Evolutionary conservation across 1,140 invertebrate genomes (phyloP), one percentile per base, ranked within the genome.

Genomic region (Drosophila kohkoa): DNA sequence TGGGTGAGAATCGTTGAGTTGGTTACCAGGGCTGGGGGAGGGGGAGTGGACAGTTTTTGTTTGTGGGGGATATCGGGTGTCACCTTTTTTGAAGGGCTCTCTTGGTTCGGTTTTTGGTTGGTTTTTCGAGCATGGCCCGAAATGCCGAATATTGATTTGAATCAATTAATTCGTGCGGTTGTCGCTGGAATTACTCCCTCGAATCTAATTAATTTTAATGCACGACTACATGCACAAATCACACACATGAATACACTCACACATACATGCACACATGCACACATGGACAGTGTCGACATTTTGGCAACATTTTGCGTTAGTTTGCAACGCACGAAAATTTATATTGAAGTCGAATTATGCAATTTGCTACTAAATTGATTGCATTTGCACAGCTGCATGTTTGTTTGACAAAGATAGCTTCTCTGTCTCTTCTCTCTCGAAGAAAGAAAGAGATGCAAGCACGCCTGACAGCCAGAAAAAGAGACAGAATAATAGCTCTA

Each of bases 181-280:
- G 83, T 81, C 81, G 83, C 81, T 91, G 80, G 88, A 90, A 92
- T 92, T 90, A 90, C 85, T 91, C 86, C 91, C 88, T 91, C 86
- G 91, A 91, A 92, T 92, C 91, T 92, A 92, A 92, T 92, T 92
- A 92, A 92, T 92, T 92, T 92, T 92, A 92, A 92, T 92, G 91
- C 91, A 85, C 90, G 77, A 87, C 75, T 83, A 87, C 82, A 91
- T 72, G 66, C 76, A 65, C 30, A 72, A 71, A 71, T 71, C 63
- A 69, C 48, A 57, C 65, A 77, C 48, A 82, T 52, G 41, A 45
- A 67, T 8, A 63, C 64, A 66, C 49, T 60, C 48, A 63, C 58
- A 63, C 16, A 54, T 1, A 72, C 20, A 20, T 2, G 20, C 30
- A 71, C 30, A 71, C 45, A 64, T 45, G 46, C 13, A 49, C 25